Base-by-base conservation (phyloP, 2,797 vertebrate genomes). In the Adelosebastes latens region DNA sequence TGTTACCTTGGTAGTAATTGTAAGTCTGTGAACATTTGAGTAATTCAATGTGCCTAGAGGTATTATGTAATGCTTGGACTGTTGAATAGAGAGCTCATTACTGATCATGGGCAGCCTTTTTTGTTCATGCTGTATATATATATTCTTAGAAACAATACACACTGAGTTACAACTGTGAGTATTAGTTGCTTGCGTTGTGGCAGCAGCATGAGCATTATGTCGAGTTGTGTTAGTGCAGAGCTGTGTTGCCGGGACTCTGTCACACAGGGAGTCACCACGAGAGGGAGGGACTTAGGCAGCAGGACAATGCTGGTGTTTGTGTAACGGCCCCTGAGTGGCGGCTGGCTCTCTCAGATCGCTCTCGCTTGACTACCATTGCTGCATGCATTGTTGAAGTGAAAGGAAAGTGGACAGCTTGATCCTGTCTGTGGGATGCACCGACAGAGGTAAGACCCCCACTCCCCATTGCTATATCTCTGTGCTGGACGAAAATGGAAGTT, bases 231-330 rank as follows among this genome's bases (percentile, higher is more conserved):
- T 93, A 91, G 92, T 86, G 81, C 71, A 90, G 91, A 93, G 83
- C 84, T 75, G 82, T 81, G 92, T 89, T 92, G 87, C 91, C 36
- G 75, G 77, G 88, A 81, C 85, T 83, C 86, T 94, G 92, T 94
- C 91, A 93, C 91, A 90, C 90, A 84, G 85, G 79, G 93, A 94
- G 91, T 95, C 92, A 92, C 92, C 91, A 81, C 49, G 29, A 88
- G 93, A 89, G 94, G 96, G 95, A 96, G 96, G 95, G 95, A 95
- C 95, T 95, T 94, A 89, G 75, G 75, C 91, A 75, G 76, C 46
- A 53, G 93, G 92, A 96, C 96, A 96, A 96, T 96, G 92, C 94
- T 93, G 75, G 90, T 95, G 94, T 96, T 96, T 96, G 95, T 96
- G 94, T 94, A 95, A 93, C 89, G 88, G 95, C 93, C 93, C 94